Percentiles rank a stretch among this genome's conserved stretches.
Evolutionary conservation across 2,888 invertebrate species (phyloP).

Genomic region (Beris morrisii): DNA sequence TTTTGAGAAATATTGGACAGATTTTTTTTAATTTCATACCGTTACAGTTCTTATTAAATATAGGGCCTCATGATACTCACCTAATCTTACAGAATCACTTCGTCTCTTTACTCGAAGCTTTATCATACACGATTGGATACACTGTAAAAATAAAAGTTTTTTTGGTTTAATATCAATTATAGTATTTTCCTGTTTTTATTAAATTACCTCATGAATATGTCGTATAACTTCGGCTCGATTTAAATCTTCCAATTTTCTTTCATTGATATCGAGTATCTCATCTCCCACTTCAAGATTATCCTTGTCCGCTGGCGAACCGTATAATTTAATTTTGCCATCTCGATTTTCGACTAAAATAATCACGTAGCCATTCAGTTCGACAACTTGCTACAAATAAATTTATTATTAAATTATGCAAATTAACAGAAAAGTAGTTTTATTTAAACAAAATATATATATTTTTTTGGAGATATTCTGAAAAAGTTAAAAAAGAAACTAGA

Average conservation of each 20-base stretch:
- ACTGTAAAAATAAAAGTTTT: constrained; percentile 67
- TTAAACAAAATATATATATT: too few relatives aligned
- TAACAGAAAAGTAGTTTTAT: too few relatives aligned
- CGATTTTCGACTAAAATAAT: constrained; percentile 92
- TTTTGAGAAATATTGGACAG: too few relatives aligned
- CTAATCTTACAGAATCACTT: constrained; percentile 76
- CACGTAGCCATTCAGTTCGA: constrained; percentile 93
- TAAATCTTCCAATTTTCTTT: constrained; percentile 86
- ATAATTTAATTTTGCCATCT: constrained; percentile 91
- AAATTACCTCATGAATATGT: constrained; percentile 83
- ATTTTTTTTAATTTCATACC: too few relatives aligned
- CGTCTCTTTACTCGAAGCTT: constrained; percentile 89
- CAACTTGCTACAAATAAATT: constrained; percentile 58
- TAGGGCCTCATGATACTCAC: constrained; percentile 63
- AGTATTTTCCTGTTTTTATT: constrained; percentile 10
- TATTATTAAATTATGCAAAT: too few relatives aligned
- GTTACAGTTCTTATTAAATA: too few relatives aligned
- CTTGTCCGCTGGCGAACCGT: constrained; percentile 90
- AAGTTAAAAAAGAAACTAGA: too few relatives aligned
- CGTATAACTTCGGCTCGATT: constrained; percentile 90
- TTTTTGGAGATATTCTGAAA: too few relatives aligned
- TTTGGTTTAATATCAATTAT: background rate
- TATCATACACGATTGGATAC: constrained; percentile 93
- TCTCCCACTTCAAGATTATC: constrained; percentile 94
- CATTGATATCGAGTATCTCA: constrained; percentile 97